These are phyloP conservation scores for Parnassius orleans DNA, from an alignment of 2,888 invertebrate genomes.

Conservation along the genomic window DNA sequence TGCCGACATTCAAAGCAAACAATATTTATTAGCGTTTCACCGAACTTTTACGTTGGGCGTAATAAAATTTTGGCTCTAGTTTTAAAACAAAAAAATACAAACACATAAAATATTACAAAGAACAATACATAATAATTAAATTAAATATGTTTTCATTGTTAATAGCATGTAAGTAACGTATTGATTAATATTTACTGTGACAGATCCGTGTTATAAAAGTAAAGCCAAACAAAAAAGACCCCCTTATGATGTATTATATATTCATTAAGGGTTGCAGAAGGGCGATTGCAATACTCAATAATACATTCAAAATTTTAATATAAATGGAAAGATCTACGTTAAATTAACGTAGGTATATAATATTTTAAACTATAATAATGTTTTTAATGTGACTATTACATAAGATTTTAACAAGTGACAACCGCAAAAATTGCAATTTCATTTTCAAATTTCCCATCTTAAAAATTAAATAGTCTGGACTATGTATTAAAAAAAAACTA, in stretches of 20 bases:
- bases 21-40: constrained; percentile 25
- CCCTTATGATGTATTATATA: neutral
- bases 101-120: neutral
- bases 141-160: neutral
- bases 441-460: constrained; percentile 17
- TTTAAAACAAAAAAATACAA: neutral
- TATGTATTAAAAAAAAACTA: neutral
- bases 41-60: constrained; percentile 15
- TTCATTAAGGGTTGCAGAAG: constrained; percentile 12
- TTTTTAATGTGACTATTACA: neutral
- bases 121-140: no score
- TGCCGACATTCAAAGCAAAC: constrained; percentile 44
- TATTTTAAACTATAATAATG: constrained; percentile 9
- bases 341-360: constrained; percentile 5
- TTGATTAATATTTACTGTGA: neutral
- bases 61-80: constrained; percentile 14
- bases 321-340: constrained; percentile 9
- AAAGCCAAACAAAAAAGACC: no score
- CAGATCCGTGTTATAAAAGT: neutral
- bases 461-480: neutral
- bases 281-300: constrained; percentile 25
- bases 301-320: constrained; percentile 11
- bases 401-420: constrained; percentile 14
- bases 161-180: neutral
- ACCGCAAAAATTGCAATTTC: constrained; percentile 24